phyloP scores from a whole-genome alignment of 2,797 vertebrate species.

The Fundulus diaphanus region DNA sequence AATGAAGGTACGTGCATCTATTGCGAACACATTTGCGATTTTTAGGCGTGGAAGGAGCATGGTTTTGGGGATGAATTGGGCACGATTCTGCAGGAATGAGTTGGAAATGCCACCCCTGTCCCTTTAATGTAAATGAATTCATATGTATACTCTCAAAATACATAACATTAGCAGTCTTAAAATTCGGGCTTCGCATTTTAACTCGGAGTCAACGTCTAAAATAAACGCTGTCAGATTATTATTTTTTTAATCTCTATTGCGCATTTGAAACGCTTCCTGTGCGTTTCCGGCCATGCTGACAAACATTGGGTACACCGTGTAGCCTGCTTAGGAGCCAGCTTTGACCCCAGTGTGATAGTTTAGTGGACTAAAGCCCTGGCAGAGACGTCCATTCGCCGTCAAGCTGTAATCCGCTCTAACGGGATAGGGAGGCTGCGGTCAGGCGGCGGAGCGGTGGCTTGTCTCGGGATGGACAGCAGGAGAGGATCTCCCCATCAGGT shows the following conservation, averaged over 20 bases:
- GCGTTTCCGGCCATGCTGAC: constrained; percentile 22
- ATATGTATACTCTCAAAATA: constrained; percentile 17
- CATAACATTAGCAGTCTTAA: constrained; percentile 32
- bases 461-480: constrained; percentile 17
- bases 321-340: constrained; percentile 44
- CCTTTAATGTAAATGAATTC: constrained; percentile 25
- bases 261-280: constrained; percentile 17
- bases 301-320: constrained; percentile 49
- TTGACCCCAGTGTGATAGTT: constrained; percentile 56
- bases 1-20: constrained; percentile 81
- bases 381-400: constrained; percentile 67
- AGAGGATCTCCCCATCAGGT: constrained; percentile 55
- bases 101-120: constrained; percentile 39
- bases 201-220: constrained; percentile 1
- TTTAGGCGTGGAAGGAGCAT: neutral
- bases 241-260: constrained; percentile 15
- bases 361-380: constrained; percentile 58
- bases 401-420: constrained; percentile 76
- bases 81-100: constrained; percentile 37
- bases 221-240: neutral
- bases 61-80: constrained; percentile 20
- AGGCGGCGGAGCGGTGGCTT: constrained; percentile 32
- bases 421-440: constrained; percentile 66
- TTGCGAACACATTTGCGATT: neutral
- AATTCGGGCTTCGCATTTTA: neutral